Evolutionary conservation across 2,113 vertebrate genomes (phyloP), one percentile per base, ranked within the genome.

Genomic region (Nestor notabilis): DNA sequence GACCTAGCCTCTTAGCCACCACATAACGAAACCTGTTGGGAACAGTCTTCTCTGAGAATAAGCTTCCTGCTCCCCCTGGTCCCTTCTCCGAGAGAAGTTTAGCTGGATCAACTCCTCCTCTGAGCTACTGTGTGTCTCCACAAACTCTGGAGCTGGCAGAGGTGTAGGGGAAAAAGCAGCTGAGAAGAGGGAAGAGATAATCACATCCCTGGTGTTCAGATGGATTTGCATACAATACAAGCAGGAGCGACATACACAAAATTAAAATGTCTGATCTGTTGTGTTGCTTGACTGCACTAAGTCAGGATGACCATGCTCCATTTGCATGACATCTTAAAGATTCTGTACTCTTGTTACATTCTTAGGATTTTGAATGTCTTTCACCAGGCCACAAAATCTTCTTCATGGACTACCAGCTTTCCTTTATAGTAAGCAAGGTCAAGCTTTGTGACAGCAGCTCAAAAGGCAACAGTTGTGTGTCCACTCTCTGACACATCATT

Each of bases 401-500:
- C 66, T 46, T 55, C 37, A n/a, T 4, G 87, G 61, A 68, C 56
- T 90, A 90, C 52, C 17, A 90, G 8, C 16, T 82, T 90, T 83
- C 24, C 16, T 52, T 89, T 69, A 28, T 61, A 44, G 29, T 68
- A 65, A 75, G 15, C 0, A 15, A 93, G 60, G 53, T 89, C 83
- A 87, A 92, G 35, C 50, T 86, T 85, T 74, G 16, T 88, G 66
- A 88, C 82, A 83, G 70, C 50, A 70, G 27, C 52, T 90, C 39
- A 78, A 87, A 87, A 87, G 84, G 35, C 9, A 68, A 27, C 89
- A 56, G 76, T 81, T 96, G 44, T 71, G 69, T 89, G 86, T 75
- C 70, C 47, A 44, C 47, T 95, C 81, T 83, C 46, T 61, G n/a
- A 61, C 89, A 89, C 92, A 72, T 82, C 77, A 89, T 97, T 94